Percentiles rank a stretch among this genome's conserved stretches.
Evolutionary conservation across 2,113 vertebrate species (phyloP).

Genomic region (Triplophysa tibetana): DNA sequence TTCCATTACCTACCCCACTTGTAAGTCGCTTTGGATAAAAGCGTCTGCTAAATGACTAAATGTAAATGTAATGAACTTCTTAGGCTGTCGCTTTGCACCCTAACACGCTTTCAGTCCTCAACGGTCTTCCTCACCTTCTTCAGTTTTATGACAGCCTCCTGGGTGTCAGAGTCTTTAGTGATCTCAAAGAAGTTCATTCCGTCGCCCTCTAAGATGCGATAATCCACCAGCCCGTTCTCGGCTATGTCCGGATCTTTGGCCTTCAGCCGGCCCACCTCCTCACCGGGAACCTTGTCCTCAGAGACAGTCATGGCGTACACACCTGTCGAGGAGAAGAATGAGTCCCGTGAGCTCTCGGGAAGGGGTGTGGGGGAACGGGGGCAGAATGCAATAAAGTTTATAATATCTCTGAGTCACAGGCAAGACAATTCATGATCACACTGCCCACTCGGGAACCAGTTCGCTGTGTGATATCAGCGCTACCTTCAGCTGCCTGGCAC

Average conservation of each 20-base stretch:
- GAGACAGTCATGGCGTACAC: conserved; percentile 93
- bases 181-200: conserved; percentile 88
- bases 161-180: conserved; percentile 89
- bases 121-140: conserved; percentile 82
- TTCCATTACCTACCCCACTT: no score
- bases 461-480: conserved; percentile 21
- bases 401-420: conserved; percentile 38
- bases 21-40: no score
- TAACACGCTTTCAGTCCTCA: background rate
- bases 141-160: conserved; percentile 93
- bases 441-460: background rate
- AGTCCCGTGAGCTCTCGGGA: background rate
- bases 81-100: background rate
- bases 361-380: background rate
- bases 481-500: conserved; percentile 44
- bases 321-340: conserved; percentile 69
- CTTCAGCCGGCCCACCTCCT: conserved; percentile 92
- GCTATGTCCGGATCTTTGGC: conserved; percentile 93
- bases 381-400: background rate
- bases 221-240: conserved; percentile 92
- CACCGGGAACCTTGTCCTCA: conserved; percentile 87
- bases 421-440: conserved; percentile 28
- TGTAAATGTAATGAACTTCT: no score
- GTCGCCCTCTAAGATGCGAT: conserved; percentile 89
- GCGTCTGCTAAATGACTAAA: no score